A percentile compares a stretch with the other conserved stretches of the same genome.
Conservation (phyloP, 2,888 invertebrate genomes). For the Dyspetes luteomarginatus region DNA sequence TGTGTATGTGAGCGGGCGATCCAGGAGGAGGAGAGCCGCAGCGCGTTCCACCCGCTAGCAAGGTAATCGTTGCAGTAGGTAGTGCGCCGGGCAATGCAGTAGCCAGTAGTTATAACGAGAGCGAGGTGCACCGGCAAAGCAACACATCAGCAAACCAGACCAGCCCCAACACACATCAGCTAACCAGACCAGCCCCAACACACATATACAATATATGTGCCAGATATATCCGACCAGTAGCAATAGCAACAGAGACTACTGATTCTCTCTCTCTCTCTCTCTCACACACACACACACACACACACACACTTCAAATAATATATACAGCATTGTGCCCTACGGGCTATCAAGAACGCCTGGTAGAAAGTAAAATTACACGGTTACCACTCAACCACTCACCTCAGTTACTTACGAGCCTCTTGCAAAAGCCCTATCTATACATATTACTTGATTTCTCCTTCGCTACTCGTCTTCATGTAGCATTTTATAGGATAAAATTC, state of each 20-base stretch:
- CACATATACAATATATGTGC: neutral
- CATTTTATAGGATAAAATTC: no score
- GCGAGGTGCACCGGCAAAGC: conserved; percentile 39
- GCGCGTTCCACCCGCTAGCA: conserved; percentile 40
- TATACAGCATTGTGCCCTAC: conserved; percentile 57
- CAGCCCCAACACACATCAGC: conserved; percentile 28
- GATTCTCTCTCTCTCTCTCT: conserved; percentile 34
- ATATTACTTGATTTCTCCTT: no score
- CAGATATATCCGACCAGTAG: conserved; percentile 50
- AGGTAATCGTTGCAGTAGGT: conserved; percentile 63
- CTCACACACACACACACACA: conserved; percentile 5
- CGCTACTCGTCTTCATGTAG: no score
- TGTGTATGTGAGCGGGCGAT: conserved; percentile 20
- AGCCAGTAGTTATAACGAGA: conserved; percentile 61
- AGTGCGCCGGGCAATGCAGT: conserved; percentile 57
- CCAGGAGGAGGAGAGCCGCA: conserved; percentile 27
- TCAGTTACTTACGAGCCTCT: conserved; percentile 54
- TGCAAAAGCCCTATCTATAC: conserved; percentile 30
- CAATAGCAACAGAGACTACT: conserved; percentile 57
- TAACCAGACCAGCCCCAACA: conserved; percentile 13
- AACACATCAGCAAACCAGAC: conserved; percentile 14
- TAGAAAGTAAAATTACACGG: conserved; percentile 75
- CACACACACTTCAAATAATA: conserved; percentile 25
- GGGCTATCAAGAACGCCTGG: conserved; percentile 69
- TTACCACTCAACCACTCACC: conserved; percentile 65